Evolutionary conservation across 2,797 vertebrate species (phyloP).

Genomic region (Crenichthys baileyi): DNA sequence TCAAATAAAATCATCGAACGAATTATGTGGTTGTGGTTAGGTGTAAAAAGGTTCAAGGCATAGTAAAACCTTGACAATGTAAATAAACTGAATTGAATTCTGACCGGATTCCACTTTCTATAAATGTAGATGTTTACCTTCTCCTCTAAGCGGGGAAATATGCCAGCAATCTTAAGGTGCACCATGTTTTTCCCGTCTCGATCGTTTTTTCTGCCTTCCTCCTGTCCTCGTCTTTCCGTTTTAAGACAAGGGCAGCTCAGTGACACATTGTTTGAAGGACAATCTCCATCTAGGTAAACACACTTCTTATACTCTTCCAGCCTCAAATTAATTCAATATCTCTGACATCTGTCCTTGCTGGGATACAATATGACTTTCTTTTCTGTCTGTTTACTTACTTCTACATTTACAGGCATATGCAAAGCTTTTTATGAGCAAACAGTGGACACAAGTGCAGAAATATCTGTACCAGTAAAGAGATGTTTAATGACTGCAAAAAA

Average conservation of each 20-base stretch:
- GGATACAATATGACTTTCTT: slow-evolving; percentile 52
- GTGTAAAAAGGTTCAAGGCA: neutral
- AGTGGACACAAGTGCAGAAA: slow-evolving; percentile 25
- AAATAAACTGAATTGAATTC: neutral
- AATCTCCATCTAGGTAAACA: slow-evolving; percentile 58
- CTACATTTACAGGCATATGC: slow-evolving; percentile 2
- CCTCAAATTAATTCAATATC: slow-evolving; percentile 71
- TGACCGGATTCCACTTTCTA: slow-evolving; percentile 42
- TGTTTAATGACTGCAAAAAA: slow-evolving; percentile 45
- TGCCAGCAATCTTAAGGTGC: slow-evolving; percentile 50
- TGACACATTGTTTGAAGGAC: slow-evolving; percentile 67
- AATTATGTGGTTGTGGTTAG: neutral
- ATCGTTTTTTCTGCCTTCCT: slow-evolving; percentile 4
- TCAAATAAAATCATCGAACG: neutral
- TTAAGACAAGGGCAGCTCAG: slow-evolving; percentile 61
- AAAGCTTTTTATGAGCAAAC: neutral
- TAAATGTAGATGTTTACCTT: slow-evolving; percentile 44
- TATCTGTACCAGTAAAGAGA: slow-evolving; percentile 35
- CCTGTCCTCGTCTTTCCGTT: slow-evolving; percentile 10
- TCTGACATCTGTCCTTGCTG: slow-evolving; percentile 64
- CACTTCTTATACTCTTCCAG: slow-evolving; percentile 45
- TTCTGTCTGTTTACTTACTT: slow-evolving; percentile 45
- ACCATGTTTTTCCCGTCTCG: slow-evolving; percentile 22
- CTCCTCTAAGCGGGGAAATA: slow-evolving; percentile 54
- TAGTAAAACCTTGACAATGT: neutral